Evolutionary conservation across 2,888 invertebrate genomes (phyloP).

Genomic region (Napeogenes inachia): DNA sequence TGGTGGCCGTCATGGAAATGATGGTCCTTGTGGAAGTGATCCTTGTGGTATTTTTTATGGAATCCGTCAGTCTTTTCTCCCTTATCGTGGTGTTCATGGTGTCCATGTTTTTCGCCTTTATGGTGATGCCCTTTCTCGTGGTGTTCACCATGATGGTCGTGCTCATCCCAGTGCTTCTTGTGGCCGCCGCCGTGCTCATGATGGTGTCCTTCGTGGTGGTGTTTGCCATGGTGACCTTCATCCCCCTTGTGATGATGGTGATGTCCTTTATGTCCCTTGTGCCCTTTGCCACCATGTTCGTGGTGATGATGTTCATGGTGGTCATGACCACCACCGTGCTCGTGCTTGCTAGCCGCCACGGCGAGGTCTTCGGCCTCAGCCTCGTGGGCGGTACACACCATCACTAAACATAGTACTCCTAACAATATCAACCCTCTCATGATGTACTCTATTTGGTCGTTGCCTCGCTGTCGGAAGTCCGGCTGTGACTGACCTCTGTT

Average conservation of each 20-base stretch:
- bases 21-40: conserved; percentile 91
- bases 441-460: conserved; percentile 27
- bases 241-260: conserved; percentile 88
- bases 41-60: conserved; percentile 91
- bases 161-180: conserved; percentile 87
- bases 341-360: conserved; percentile 73
- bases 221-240: conserved; percentile 86
- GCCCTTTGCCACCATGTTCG: conserved; percentile 84
- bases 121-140: conserved; percentile 86
- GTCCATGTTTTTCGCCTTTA: conserved; percentile 86
- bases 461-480: conserved; percentile 57
- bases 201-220: conserved; percentile 85
- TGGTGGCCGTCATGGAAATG: conserved; percentile 92
- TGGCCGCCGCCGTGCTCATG: conserved; percentile 86
- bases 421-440: conserved; percentile 61
- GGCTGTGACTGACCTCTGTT: conserved; percentile 63
- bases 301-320: conserved; percentile 82
- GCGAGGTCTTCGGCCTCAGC: conserved; percentile 58
- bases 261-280: conserved; percentile 85
- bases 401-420: conserved; percentile 59
- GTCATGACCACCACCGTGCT: conserved; percentile 81
- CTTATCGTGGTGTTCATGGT: conserved; percentile 89
- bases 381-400: conserved; percentile 50
- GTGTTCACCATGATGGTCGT: conserved; percentile 84
- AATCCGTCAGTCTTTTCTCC: conserved; percentile 88